These are phyloP conservation scores for Eumaeus atala DNA, from an alignment of 1,140 invertebrate species.

Conservation along the genomic window DNA sequence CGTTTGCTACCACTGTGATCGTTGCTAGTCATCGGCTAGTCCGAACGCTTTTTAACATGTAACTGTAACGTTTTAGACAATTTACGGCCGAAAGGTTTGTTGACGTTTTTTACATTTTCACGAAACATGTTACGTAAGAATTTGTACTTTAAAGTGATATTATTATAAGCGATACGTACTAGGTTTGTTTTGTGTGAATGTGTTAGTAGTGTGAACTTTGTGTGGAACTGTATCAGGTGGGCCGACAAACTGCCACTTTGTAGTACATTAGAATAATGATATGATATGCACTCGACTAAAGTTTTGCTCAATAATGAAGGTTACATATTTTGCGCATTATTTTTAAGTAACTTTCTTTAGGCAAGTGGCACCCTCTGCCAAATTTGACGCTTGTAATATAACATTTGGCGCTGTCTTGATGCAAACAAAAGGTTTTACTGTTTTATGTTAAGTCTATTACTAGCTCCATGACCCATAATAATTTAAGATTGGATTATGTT, in stretches of 20 bases:
- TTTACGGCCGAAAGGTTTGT: conserved; percentile 12
- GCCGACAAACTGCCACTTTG: conserved; percentile 8
- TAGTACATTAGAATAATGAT: background rate
- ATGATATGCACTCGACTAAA: conserved; percentile 2
- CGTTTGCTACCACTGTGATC: conserved; percentile 26
- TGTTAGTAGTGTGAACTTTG: conserved; percentile 26
- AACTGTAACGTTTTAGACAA: conserved; percentile 22
- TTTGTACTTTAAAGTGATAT: conserved; percentile 64
- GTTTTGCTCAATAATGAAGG: conserved; percentile 5
- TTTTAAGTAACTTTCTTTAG: background rate
- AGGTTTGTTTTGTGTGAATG: conserved; percentile 54
- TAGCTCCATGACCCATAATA: too few species aligned
- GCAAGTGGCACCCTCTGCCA: background rate
- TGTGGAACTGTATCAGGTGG: conserved; percentile 21
- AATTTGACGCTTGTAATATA: background rate
- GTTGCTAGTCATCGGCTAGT: conserved; percentile 28
- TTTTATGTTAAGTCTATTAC: too few species aligned
- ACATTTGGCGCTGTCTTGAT: too few species aligned
- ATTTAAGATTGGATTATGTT: too few species aligned
- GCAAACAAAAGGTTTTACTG: too few species aligned
- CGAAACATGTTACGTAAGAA: conserved; percentile 21
- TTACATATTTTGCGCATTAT: conserved; percentile 2
- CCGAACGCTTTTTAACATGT: conserved; percentile 14
- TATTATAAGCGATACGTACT: conserved; percentile 60
- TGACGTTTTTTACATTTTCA: conserved; percentile 15